Evolutionary conservation across 2,888 invertebrate species (phyloP), one percentile per base, ranked within the genome.

Genomic region (Meiosimyza decipiens): DNA sequence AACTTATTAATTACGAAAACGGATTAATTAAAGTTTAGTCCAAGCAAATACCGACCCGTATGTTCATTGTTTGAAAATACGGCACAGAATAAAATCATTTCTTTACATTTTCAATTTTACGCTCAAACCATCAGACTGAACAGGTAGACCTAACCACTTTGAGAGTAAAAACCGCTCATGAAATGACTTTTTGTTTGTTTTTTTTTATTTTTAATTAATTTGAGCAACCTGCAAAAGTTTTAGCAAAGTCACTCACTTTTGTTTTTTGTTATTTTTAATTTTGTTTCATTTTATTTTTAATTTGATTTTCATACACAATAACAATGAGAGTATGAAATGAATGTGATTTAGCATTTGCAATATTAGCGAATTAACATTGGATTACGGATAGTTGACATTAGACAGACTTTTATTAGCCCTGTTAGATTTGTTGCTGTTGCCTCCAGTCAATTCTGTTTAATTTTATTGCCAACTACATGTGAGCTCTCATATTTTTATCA

Each of bases 291-390:
- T 40, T 28, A 9, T 6, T 40, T 40, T 6, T 9, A 9, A 40
- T 40, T 40, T 40, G 6, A 40, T 40, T 40, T 57, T 18, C 6
- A 57, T 16, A 28, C 57, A 16, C 7, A 28, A 57, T 28, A 2
- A 18, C 22, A 57, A 40, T 40, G 12, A 57, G 28, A 28, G 57
- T 28, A 28, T 18, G 28, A 57, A 57, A n/a, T n/a, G n/a, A n/a
- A n/a, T 57, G 7, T 28, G 4, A 57, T 40, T 40, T 40, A 1
- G 40, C 1, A 40, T 40, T 40, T 40, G 9, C 40, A 40, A 40
- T 40, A 40, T 40, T 28, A 28, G 4, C 28, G 55, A 22, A 57
- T 57, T 57, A 57, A 57, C 57, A 57, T 57, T 57, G 28, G 28
- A 57, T 28, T 57, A 28, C 28, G 28, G 57, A 28, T 18, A 28